phyloP scores from a whole-genome alignment of 1,140 invertebrate species.

The Cydia splendana region DNA sequence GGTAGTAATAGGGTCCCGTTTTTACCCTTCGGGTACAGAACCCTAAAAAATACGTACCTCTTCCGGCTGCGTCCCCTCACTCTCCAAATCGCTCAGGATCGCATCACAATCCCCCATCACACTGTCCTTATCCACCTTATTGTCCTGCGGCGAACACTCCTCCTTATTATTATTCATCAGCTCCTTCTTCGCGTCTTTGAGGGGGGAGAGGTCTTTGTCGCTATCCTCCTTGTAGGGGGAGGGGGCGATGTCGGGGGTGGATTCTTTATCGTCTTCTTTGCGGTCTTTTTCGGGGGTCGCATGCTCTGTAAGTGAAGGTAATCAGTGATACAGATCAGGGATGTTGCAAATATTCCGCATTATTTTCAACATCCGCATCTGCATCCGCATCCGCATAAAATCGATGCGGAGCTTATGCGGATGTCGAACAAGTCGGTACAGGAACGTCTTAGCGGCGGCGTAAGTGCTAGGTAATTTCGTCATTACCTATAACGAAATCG shows the following conservation, averaged over 20 bases:
- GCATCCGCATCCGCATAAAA: too few species aligned
- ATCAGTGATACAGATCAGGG: too few species aligned
- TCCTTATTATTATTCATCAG: conserved; percentile 75
- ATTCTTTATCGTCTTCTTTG: conserved; percentile 59
- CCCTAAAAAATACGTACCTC: too few species aligned
- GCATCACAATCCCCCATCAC: conserved; percentile 74
- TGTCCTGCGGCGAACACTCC: conserved; percentile 61
- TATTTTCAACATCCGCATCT: too few species aligned
- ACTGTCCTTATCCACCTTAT: conserved; percentile 73
- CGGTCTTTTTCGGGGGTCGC: conserved; percentile 56
- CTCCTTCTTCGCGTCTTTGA: conserved; percentile 75
- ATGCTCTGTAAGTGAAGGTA: conserved; percentile 45
- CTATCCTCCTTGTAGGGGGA: conserved; percentile 75
- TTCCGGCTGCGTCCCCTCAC: conserved; percentile 91
- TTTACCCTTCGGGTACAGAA: too few species aligned
- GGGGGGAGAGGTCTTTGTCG: conserved; percentile 72
- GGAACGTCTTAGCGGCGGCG: too few species aligned
- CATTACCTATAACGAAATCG: too few species aligned
- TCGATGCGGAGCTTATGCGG: too few species aligned
- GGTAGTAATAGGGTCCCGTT: too few species aligned
- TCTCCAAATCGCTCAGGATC: conserved; percentile 88
- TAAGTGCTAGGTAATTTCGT: too few species aligned
- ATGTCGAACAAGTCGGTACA: too few species aligned
- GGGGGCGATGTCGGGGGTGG: conserved; percentile 47
- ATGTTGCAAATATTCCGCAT: too few species aligned